Evolutionary conservation across 1,140 invertebrate genomes (phyloP).

Genomic region (Halictus rubicundus): DNA sequence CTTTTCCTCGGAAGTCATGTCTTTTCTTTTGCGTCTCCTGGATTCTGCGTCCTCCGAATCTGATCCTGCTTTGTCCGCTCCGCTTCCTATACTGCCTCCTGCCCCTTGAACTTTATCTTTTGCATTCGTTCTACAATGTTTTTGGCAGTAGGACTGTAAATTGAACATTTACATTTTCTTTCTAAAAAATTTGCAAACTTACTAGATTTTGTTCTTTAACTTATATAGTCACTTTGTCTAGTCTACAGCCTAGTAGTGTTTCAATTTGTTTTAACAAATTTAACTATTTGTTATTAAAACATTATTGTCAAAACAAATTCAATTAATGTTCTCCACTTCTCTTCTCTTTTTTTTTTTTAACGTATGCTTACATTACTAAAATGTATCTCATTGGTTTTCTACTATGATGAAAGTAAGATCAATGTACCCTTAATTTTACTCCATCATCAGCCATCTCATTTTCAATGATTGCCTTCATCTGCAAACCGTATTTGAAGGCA

Average conservation of each 20-base stretch:
- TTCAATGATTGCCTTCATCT: slow-evolving; percentile 98
- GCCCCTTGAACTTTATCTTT: slow-evolving; percentile 86
- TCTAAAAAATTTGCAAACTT: neutral
- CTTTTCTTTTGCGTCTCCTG: slow-evolving; percentile 90
- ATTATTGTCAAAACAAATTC: neutral
- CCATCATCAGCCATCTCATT: slow-evolving; percentile 97
- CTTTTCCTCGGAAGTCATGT: slow-evolving; percentile 94
- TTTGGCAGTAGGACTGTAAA: slow-evolving; percentile 94
- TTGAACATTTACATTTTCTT: slow-evolving; percentile 38
- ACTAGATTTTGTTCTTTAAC: neutral
- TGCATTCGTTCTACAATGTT: slow-evolving; percentile 95
- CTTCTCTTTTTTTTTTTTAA: neutral
- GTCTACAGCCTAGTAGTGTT: neutral
- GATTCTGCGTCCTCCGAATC: slow-evolving; percentile 88
- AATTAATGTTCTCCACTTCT: neutral
- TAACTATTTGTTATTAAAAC: too few species aligned
- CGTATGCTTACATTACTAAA: neutral
- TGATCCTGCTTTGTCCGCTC: slow-evolving; percentile 79
- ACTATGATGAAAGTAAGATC: neutral
- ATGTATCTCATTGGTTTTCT: neutral
- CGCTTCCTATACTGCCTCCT: slow-evolving; percentile 79
- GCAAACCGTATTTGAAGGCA: slow-evolving; percentile 97
- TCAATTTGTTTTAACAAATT: neutral
- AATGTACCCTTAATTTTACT: slow-evolving; percentile 90
- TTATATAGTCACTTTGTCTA: neutral